Evolutionary conservation across 2,888 invertebrate species (phyloP), one percentile per base, ranked within the genome.

Genomic region (Phengaris arion): DNA sequence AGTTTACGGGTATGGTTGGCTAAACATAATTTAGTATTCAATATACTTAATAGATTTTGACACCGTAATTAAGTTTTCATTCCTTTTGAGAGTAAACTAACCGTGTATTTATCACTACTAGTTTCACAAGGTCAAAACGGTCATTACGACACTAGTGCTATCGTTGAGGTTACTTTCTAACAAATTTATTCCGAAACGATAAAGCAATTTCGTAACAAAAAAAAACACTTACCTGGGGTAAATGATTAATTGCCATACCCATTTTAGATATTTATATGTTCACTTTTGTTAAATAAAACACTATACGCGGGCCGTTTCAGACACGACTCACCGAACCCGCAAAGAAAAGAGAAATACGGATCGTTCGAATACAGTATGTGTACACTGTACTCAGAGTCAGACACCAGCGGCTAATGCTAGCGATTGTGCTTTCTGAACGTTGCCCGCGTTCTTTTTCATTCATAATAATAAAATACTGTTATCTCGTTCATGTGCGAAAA

Each of bases 61-160:
- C 52, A 52, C 54, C 22, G 13, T 51, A 68, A 48, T 57, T 15
- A 35, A 35, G n/a, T 68, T 22, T 51, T 81, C 80, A 82, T 74
- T 84, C 84, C 83, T 82, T 82, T 80, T 82, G 81, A 81, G 80
- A 82, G 82, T 82, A 83, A 83, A 84, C 84, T 84, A 87, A 85
- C 85, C 86, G 85, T 89, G 86, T 85, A 89, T 87, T 80, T 52
- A 35, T 81, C 91, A 93, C 90, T 89, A 90, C 89, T 86, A 88
- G 93, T 93, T 92, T 85, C 90, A 92, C 93, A 93, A 93, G 93
- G 93, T 93, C 93, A 92, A 93, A 92, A 88, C 92, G 93, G 93
- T 93, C 93, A 93, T 92, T 92, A 90, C 90, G 88, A 92, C 90
- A 89, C 87, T 86, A 86, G 81, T 79, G 80, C 78, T 80, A 77